These are phyloP conservation scores for Limnephilus lunatus DNA, from an alignment of 2,888 invertebrate genomes.

Conservation along the genomic window DNA sequence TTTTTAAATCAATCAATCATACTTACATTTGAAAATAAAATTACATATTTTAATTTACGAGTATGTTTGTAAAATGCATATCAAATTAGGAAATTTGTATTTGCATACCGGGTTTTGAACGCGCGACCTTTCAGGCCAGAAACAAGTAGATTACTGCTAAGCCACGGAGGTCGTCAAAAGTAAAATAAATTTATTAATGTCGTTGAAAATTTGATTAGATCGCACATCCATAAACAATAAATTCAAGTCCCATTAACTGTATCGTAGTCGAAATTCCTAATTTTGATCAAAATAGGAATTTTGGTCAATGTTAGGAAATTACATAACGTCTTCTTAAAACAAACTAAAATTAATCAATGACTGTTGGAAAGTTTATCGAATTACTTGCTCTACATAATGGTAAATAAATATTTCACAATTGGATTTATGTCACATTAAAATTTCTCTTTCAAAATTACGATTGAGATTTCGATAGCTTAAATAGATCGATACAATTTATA, in stretches of 20 bases:
- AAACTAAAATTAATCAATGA: neutral
- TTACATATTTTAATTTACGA: neutral
- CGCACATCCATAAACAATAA: neutral
- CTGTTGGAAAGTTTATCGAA: neutral
- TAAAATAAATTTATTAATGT: neutral
- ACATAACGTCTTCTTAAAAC: neutral
- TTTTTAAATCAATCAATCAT: neutral
- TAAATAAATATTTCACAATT: constrained; percentile 5
- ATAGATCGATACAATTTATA: neutral
- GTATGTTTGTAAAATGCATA: neutral
- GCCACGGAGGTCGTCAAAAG: neutral
- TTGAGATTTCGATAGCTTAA: neutral
- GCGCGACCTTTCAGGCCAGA: too few species aligned
- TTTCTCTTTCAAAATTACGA: constrained; percentile 25
- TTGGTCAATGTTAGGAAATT: neutral
- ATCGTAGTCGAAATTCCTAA: neutral
- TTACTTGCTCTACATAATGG: neutral
- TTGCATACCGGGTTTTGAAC: too few species aligned
- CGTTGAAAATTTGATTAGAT: neutral
- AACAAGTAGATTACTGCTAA: neutral
- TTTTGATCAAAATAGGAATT: neutral
- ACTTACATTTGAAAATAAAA: too few species aligned
- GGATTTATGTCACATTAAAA: constrained; percentile 1
- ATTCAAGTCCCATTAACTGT: neutral
- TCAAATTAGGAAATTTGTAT: neutral